These are phyloP conservation scores for Cecropterus lyciades DNA, from an alignment of 1,140 invertebrate genomes.

Conservation along the genomic window DNA sequence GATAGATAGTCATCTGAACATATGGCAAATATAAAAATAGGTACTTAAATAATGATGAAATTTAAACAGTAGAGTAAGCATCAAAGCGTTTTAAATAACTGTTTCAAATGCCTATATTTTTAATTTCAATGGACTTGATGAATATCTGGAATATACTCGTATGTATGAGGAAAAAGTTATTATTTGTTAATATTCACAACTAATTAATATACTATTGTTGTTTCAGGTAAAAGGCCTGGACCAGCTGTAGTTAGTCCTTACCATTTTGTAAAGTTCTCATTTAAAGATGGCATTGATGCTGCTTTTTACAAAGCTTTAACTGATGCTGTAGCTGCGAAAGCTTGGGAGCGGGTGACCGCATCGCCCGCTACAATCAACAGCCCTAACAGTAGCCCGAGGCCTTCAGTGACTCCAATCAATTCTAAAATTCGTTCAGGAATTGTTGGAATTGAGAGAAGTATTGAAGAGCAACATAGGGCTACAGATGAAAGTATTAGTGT, in stretches of 20 bases:
- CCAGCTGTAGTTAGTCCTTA: constrained; percentile 89
- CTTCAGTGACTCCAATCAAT: constrained; percentile 62
- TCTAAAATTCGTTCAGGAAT: constrained; percentile 94
- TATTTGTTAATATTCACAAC: no score
- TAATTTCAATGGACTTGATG: no score
- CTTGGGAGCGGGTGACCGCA: constrained; percentile 85
- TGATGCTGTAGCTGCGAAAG: constrained; percentile 86
- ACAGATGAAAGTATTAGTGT: constrained; percentile 96
- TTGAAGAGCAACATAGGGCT: constrained; percentile 95
- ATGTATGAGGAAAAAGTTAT: no score
- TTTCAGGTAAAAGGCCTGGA: constrained; percentile 88
- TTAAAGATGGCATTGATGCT: constrained; percentile 92
- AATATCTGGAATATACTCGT: no score
- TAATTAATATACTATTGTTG: background rate
- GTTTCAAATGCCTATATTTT: no score
- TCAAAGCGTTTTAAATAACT: no score
- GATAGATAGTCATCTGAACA: no score
- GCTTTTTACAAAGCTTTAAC: constrained; percentile 88
- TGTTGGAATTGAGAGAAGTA: constrained; percentile 96
- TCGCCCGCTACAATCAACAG: constrained; percentile 49
- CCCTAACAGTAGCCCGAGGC: constrained; percentile 49
- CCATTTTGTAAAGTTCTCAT: constrained; percentile 94
- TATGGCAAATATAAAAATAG: no score
- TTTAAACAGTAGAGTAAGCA: no score
- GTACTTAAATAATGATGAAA: no score